Evolutionary conservation across 2,797 vertebrate genomes (phyloP).

Genomic region (Selene dorsalis): DNA sequence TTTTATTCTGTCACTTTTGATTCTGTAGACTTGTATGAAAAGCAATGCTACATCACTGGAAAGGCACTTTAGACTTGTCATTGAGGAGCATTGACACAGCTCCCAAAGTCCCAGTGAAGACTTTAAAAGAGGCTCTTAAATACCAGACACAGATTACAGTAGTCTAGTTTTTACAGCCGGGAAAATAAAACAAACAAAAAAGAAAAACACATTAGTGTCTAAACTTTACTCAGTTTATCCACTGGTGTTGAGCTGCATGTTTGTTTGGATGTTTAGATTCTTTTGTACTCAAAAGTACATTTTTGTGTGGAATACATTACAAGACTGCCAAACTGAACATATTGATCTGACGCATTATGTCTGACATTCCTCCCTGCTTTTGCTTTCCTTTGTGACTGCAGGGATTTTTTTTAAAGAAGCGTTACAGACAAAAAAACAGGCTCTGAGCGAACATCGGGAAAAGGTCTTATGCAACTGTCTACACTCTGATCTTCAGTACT

Average conservation of each 20-base stretch:
- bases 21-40: neutral
- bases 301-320: neutral
- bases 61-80: neutral
- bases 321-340: neutral
- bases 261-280: neutral
- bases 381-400: slow-evolving; percentile 7
- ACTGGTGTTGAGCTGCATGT: neutral
- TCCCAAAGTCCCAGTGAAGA: neutral
- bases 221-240: neutral
- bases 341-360: slow-evolving; percentile 10
- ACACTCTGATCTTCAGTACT: slow-evolving; percentile 9
- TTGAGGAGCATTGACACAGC: neutral
- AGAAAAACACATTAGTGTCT: too few relatives aligned
- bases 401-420: too few relatives aligned
- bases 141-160: neutral
- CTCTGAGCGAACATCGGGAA: too few relatives aligned
- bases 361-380: neutral
- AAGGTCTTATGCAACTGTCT: neutral
- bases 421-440: too few relatives aligned
- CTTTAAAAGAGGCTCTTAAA: neutral
- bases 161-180: neutral
- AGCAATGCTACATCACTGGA: neutral
- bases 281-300: neutral
- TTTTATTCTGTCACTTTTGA: neutral
- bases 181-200: too few relatives aligned